phyloP scores from a whole-genome alignment of 2,888 invertebrate species.

The Lycaena phlaeas region DNA sequence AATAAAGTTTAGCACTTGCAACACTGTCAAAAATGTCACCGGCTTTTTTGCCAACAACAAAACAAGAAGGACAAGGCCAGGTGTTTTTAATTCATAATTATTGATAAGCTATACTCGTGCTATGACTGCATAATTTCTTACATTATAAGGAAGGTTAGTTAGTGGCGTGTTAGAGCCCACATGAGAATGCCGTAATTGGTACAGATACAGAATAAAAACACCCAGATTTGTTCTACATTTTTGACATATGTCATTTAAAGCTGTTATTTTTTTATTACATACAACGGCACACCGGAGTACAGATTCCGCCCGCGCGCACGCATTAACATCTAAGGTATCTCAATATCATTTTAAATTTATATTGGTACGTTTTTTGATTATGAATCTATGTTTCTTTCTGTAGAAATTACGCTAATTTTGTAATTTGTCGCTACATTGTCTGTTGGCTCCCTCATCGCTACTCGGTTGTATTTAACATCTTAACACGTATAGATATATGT shows the following conservation, averaged over 20 bases:
- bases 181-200: background rate
- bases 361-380: constrained; percentile 85
- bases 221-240: constrained; percentile 17
- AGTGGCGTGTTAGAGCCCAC: background rate
- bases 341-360: constrained; percentile 62
- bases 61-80: constrained; percentile 1
- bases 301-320: constrained; percentile 43
- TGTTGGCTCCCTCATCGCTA: constrained; percentile 49
- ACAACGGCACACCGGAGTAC: constrained; percentile 24
- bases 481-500: constrained; percentile 58
- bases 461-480: constrained; percentile 60
- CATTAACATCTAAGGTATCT: constrained; percentile 62
- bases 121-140: background rate
- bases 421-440: constrained; percentile 43
- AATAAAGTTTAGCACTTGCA: constrained; percentile 7
- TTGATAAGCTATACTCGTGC: background rate
- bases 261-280: constrained; percentile 18
- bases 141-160: background rate
- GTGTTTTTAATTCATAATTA: background rate
- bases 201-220: constrained; percentile 7
- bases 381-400: constrained; percentile 70
- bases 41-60: constrained; percentile 3
- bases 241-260: constrained; percentile 21
- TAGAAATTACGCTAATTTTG: constrained; percentile 73
- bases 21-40: constrained; percentile 6